Evolutionary conservation across 2,888 invertebrate species (phyloP), one percentile per base, ranked within the genome.

Genomic region (Tridacna gigas): DNA sequence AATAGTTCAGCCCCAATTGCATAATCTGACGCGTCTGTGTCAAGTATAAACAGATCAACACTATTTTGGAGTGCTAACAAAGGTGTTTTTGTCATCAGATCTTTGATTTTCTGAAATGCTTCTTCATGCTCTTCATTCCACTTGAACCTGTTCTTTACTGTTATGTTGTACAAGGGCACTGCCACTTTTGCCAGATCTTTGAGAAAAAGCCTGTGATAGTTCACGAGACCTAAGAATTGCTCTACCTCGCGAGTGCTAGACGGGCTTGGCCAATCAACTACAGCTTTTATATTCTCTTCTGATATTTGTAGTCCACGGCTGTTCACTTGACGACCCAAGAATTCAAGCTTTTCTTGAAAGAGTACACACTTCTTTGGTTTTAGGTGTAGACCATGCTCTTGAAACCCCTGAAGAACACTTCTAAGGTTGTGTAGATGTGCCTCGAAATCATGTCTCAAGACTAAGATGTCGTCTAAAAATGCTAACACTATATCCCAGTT

Each of bases 331-430:
- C 74, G 79, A 0, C 88, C 88, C 0, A 86, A 25, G 60, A 90
- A 89, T 28, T 73, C 74, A 0, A 88, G 82, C 45, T 83, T 56
- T 25, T 51, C 22, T 60, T 83, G 77, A 22, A 88, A 87, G 28
- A 89, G 60, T 0, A 77, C 61, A 77, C 89, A 89, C 51, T 88
- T 89, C 25, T 73, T 74, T 3, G 88, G 84, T 66, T 88, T 86
- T 20, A 88, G 60, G 26, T 84, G 86, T 2, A 86, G 74, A 18
- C 79, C 47, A 56, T 80, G 80, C n/a, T 71, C 20, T 63, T 82
- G n/a, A 20, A 89, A 76, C 22, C 88, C 56, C 9, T 60, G 11
- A n/a, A 89, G 74, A 3, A 83, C 83, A n/a, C n/a, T n/a, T n/a
- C n/a, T n/a, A n/a, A n/a, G n/a, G n/a, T n/a, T n/a, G n/a, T n/a